Evolutionary conservation across 2,113 vertebrate species (phyloP).

Genomic region (Hemicordylus capensis): DNA sequence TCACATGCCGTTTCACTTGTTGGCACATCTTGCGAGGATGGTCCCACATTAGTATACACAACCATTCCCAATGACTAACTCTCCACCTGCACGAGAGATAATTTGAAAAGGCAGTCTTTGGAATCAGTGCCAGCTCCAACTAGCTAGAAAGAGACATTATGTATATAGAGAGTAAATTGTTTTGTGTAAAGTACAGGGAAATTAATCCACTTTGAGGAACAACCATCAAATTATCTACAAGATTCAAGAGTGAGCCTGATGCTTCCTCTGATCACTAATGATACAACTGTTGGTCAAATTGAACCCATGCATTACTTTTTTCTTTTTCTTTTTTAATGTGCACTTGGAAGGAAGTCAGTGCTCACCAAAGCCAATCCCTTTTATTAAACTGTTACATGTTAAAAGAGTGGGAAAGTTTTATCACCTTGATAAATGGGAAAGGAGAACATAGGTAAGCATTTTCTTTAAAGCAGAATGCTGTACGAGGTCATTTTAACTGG

Average conservation of each 20-base stretch:
- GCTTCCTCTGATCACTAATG: constrained; percentile 64
- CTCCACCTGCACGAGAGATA: constrained; percentile 74
- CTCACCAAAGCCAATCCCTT: constrained; percentile 63
- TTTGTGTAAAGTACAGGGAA: constrained; percentile 57
- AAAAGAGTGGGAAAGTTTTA: constrained; percentile 45
- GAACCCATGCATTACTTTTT: constrained; percentile 56
- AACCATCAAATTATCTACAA: constrained; percentile 59
- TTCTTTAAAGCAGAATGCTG: constrained; percentile 64
- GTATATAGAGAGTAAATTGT: constrained; percentile 30
- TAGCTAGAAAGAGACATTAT: constrained; percentile 73
- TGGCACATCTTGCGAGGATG: constrained; percentile 76
- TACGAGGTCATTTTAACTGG: constrained; percentile 72
- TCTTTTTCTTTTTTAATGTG: constrained; percentile 47
- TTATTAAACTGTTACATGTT: constrained; percentile 45
- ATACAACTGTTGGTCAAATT: constrained; percentile 59
- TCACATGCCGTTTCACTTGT: constrained; percentile 71
- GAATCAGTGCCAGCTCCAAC: constrained; percentile 79
- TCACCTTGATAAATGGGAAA: constrained; percentile 65
- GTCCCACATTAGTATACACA: constrained; percentile 84
- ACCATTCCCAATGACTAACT: constrained; percentile 76
- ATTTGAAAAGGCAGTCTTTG: constrained; percentile 84
- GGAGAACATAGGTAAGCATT: constrained; percentile 56
- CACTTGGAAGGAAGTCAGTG: constrained; percentile 63
- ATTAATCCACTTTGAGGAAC: constrained; percentile 67
- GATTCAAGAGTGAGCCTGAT: constrained; percentile 62